A percentile compares a stretch with the other conserved stretches of the same genome.
Conservation (phyloP, 2,888 invertebrate species). For the Isotomurus palustris region DNA sequence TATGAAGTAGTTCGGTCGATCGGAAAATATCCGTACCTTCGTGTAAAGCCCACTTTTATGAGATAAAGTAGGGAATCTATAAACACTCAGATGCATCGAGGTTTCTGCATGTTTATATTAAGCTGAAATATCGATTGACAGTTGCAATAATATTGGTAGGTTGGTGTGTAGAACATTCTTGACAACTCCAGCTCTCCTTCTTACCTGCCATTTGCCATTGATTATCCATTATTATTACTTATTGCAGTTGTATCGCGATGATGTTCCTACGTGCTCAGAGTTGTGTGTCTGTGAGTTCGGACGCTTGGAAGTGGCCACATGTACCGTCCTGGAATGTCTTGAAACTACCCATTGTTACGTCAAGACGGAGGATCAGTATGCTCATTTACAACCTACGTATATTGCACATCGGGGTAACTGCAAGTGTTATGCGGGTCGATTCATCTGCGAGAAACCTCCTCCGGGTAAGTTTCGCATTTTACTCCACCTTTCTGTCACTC, state of each 20-base stretch:
- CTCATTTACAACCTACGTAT: constrained; percentile 83
- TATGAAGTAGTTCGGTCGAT: too few relatives aligned
- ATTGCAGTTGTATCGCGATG: constrained; percentile 71
- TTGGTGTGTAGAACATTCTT: too few relatives aligned
- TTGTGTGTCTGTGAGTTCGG: constrained; percentile 70
- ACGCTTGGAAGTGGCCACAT: constrained; percentile 64
- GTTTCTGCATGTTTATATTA: too few relatives aligned
- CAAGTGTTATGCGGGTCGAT: constrained; percentile 84
- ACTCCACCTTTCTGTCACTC: not conserved
- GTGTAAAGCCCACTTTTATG: too few relatives aligned
- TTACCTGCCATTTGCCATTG: too few relatives aligned
- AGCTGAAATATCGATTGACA: too few relatives aligned
- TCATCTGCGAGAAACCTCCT: constrained; percentile 84
- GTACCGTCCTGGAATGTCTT: constrained; percentile 78
- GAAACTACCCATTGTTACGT: constrained; percentile 81
- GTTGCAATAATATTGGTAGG: too few relatives aligned
- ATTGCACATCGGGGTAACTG: constrained; percentile 84
- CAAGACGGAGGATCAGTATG: constrained; percentile 74
- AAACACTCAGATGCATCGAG: too few relatives aligned
- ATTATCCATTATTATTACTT: too few relatives aligned
- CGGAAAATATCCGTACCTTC: too few relatives aligned
- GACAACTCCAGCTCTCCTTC: too few relatives aligned
- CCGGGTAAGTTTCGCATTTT: constrained; percentile 55
- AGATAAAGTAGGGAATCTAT: too few relatives aligned
- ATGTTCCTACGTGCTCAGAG: constrained; percentile 84